Evolutionary conservation across 2,888 invertebrate genomes (phyloP), one percentile per base, ranked within the genome.

Genomic region (Xestia c-nigrum): DNA sequence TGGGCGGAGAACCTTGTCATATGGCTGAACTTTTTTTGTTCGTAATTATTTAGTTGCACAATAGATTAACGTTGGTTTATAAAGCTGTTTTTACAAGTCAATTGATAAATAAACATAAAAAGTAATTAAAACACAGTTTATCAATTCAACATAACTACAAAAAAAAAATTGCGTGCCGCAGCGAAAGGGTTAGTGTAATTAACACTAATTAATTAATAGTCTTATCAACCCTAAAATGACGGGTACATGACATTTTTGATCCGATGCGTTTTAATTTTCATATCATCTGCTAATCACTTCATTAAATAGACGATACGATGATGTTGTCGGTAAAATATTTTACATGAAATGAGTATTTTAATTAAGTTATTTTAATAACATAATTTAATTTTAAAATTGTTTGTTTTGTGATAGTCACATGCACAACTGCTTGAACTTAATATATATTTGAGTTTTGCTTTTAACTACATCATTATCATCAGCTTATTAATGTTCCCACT

Each of bases 151-250:
- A 52, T 52, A 43, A 24, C 14, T 65, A 65, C 72, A 64, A 78
- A 43, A 76, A 31, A n/a, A 31, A 75, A 76, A 79, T 64, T 83
- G 83, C 87, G 76, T 91, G 90, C 81, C 72, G 77, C 57, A 84
- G 79, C 77, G 84, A 89, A 95, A 94, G 96, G 95, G 95, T 95
- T 95, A 90, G 86, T 83, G 87, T 93, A 94, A 95, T 95, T 94
- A 94, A 91, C 87, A 85, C 83, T 88, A 94, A 94, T 94, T 94
- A 94, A 94, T 94, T 93, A 94, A 91, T 90, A 89, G 88, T 93
- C 92, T 89, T 91, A 90, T 90, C 91, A 90, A 90, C 91, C 89
- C 85, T 88, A 86, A 91, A 92, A 89, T 93, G 93, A 92, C 93
- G 90, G 89, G 91, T 91, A 95, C 94, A 94, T 94, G 95, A 92